phyloP scores from a whole-genome alignment of 2,888 invertebrate genomes.

The Tetranychus piercei region DNA sequence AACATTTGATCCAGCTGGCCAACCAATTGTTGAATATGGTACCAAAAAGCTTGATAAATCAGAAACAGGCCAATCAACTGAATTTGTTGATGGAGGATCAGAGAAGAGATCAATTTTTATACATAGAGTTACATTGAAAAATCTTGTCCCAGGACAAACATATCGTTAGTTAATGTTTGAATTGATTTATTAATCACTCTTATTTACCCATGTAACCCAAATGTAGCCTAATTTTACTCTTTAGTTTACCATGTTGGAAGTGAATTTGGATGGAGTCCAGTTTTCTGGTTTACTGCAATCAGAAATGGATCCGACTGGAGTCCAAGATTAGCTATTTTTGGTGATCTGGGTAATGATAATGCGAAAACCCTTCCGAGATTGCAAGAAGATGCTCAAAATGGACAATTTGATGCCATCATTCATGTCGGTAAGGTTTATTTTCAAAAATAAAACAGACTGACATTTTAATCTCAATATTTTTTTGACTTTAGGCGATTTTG shows the following conservation, averaged over 20 bases:
- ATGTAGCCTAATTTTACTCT: constrained; percentile 1
- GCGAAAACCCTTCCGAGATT: constrained; percentile 18
- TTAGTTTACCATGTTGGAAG: constrained; percentile 29
- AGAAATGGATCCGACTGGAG: constrained; percentile 27
- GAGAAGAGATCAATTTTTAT: constrained; percentile 49
- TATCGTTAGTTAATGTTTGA: constrained; percentile 17
- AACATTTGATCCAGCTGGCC: constrained; percentile 26
- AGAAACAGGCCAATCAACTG: constrained; percentile 21
- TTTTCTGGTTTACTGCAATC: constrained; percentile 30
- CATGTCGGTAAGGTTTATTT: constrained; percentile 17
- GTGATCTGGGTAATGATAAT: constrained; percentile 30
- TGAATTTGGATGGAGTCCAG: constrained; percentile 29
- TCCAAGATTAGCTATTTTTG: constrained; percentile 30
- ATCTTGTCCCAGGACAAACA: constrained; percentile 20
- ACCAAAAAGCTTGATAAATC: constrained; percentile 9
- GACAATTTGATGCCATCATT: constrained; percentile 19
- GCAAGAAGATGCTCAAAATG: constrained; percentile 17
- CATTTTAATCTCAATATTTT: not conserved
- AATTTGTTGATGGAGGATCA: constrained; percentile 55
- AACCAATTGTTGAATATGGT: constrained; percentile 27
- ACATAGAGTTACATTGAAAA: constrained; percentile 47
- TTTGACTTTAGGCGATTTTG: constrained; percentile 20
- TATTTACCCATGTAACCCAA: not conserved
- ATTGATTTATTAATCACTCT: no score
- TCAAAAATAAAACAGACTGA: not conserved